Evolutionary conservation across 2,113 vertebrate species (phyloP).

Genomic region (Phaethornis superciliosus): DNA sequence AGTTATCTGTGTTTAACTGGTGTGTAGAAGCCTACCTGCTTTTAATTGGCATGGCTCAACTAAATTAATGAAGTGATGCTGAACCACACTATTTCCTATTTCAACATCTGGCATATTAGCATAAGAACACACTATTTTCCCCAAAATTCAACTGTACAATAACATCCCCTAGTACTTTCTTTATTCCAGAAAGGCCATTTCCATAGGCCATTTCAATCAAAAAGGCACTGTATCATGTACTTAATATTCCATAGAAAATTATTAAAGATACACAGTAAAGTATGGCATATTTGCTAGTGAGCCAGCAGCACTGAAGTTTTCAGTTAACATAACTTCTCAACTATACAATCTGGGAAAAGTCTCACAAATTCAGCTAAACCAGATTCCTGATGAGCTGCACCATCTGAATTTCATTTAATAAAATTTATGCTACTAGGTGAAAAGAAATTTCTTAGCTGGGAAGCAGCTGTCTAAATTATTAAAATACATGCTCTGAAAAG

Average conservation of each 20-base stretch:
- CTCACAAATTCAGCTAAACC: neutral
- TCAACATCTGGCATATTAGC: neutral
- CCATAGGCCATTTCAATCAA: neutral
- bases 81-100: neutral
- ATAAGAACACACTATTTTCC: neutral
- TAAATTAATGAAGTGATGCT: neutral
- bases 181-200: neutral
- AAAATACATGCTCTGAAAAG: neutral
- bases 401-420: neutral
- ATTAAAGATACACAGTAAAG: neutral
- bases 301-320: neutral
- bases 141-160: neutral
- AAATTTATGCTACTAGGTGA: neutral
- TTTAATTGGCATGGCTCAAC: neutral
- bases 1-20: neutral
- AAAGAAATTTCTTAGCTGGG: neutral
- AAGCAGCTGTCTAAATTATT: neutral
- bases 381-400: neutral
- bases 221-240: neutral
- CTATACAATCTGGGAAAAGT: neutral
- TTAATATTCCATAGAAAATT: neutral
- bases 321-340: neutral
- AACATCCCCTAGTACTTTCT: neutral
- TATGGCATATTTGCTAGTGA: neutral
- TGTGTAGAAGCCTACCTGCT: neutral